phyloP scores from a whole-genome alignment of 2,797 vertebrate genomes.

The Alca torda region DNA sequence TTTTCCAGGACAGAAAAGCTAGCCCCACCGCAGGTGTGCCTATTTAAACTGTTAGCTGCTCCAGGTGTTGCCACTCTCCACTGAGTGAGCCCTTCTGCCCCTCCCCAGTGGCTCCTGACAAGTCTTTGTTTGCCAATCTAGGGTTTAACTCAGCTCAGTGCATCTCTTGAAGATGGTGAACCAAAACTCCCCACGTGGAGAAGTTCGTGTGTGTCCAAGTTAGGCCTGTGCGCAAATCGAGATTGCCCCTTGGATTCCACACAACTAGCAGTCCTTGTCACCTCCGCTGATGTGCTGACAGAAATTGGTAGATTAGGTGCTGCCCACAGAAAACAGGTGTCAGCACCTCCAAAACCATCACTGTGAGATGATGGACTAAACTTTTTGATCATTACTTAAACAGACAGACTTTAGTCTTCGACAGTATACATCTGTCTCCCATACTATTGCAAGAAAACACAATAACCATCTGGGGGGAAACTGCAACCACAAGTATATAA shows the following conservation, averaged over 20 bases:
- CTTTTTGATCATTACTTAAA: neutral
- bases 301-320: neutral
- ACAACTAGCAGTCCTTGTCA: neutral
- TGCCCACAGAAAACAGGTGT: neutral
- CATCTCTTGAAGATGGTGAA: neutral
- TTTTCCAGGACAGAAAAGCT: neutral
- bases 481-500: neutral
- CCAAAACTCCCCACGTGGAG: rapidly evolving
- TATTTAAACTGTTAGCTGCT: neutral
- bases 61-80: neutral
- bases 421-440: neutral
- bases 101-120: neutral
- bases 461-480: neutral
- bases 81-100: neutral
- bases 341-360: neutral
- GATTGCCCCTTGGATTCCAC: neutral
- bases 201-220: neutral
- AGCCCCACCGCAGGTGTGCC: rapidly evolving
- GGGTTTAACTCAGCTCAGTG: neutral
- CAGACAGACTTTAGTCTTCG: neutral
- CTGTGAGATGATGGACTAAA: neutral
- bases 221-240: neutral
- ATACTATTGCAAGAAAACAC: neutral
- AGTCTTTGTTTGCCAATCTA: neutral
- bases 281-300: neutral